Percentiles rank a stretch among this genome's conserved stretches.
Conservation (phyloP, 2,797 vertebrate genomes). For the Loris lydekkerianus region DNA sequence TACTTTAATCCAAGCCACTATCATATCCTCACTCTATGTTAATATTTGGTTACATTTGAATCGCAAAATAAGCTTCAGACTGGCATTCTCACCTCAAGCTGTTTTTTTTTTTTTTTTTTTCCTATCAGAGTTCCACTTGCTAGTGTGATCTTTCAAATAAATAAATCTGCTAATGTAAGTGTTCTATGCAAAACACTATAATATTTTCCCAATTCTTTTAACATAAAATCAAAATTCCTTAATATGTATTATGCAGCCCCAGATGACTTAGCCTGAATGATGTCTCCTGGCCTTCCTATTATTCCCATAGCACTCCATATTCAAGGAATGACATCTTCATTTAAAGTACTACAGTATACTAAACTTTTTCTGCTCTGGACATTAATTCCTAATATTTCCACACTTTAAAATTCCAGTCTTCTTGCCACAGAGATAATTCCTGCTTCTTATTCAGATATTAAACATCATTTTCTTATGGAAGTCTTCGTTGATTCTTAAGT, state of each 20-base stretch:
- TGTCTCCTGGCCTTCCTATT: neutral
- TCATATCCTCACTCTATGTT: neutral
- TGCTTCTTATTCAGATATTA: neutral
- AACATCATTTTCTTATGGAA: neutral
- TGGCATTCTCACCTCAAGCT: neutral
- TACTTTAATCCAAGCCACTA: neutral
- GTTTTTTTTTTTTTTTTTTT: neutral
- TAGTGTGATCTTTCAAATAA: neutral
- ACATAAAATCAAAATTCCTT: neutral
- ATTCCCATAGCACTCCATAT: neutral
- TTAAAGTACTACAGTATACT: neutral
- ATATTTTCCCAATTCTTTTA: neutral
- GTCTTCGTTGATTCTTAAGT: neutral
- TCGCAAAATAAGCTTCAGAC: neutral
- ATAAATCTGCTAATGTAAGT: neutral
- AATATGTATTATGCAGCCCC: neutral
- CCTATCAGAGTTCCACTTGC: neutral
- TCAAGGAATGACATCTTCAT: neutral
- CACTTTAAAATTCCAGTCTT: neutral
- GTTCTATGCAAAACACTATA: neutral
- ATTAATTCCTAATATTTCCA: neutral
- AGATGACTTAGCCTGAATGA: neutral
- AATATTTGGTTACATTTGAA: neutral
- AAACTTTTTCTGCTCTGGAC: neutral
- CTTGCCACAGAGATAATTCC: neutral